Evolutionary conservation across 1,140 invertebrate genomes (phyloP).

Genomic region (Panulirus ornatus): DNA sequence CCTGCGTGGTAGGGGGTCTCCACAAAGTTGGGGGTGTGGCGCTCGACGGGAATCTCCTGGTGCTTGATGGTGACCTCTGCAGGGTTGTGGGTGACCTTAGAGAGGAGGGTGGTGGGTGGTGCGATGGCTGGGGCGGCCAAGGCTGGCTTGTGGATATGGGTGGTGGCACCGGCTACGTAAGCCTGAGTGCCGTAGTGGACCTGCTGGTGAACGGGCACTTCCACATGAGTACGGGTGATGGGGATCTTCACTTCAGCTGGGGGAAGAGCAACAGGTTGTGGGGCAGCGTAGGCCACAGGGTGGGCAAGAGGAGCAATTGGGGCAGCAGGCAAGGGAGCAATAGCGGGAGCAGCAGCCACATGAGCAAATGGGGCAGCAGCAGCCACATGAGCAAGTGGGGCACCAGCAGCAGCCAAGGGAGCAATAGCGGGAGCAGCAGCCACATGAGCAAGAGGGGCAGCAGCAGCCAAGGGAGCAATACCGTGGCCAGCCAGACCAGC

Average conservation of each 20-base stretch:
- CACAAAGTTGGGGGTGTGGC: conserved; percentile 51
- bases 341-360: not conserved
- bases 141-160: conserved; percentile 54
- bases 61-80: conserved; percentile 47
- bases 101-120: conserved; percentile 46
- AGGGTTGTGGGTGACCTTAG: conserved; percentile 34
- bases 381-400: not conserved
- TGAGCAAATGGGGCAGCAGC: not conserved
- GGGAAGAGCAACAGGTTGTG: conserved; percentile 20
- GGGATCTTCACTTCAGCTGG: conserved; percentile 43
- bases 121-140: conserved; percentile 52
- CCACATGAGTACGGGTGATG: conserved; percentile 43
- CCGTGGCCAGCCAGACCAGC: too few relatives aligned
- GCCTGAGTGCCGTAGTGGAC: conserved; percentile 54
- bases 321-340: too few relatives aligned
- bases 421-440: too few relatives aligned
- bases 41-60: conserved; percentile 49
- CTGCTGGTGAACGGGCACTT: conserved; percentile 52
- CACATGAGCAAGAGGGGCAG: not conserved
- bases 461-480: too few relatives aligned
- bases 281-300: too few relatives aligned
- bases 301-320: too few relatives aligned
- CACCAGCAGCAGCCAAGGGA: not conserved
- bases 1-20: conserved; percentile 62
- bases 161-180: conserved; percentile 45